phyloP scores from a whole-genome alignment of 2,113 vertebrate species.

The Cebidichthys violaceus region DNA sequence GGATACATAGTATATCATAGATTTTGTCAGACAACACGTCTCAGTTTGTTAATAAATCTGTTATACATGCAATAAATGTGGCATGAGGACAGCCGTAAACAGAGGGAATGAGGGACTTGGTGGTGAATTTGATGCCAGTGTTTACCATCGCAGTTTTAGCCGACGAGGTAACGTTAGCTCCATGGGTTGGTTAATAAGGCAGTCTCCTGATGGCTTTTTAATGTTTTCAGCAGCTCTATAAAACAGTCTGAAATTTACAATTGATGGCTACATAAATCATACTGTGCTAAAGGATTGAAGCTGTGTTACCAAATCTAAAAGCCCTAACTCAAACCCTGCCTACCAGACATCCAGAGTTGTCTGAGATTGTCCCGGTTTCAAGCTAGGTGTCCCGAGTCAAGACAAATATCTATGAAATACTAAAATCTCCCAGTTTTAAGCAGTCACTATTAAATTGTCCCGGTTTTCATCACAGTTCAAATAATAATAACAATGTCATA shows the following conservation, averaged over 20 bases:
- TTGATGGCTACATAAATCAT: not conserved
- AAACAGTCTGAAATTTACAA: not conserved
- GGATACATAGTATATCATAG: not conserved
- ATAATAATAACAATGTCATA: no score
- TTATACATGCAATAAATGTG: not conserved
- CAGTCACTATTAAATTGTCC: no score
- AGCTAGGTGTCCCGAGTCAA: no score
- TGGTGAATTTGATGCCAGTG: not conserved
- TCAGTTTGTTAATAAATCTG: conserved; percentile 3
- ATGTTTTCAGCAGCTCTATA: not conserved
- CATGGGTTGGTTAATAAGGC: not conserved
- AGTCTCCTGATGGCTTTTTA: not conserved
- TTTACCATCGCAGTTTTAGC: not conserved
- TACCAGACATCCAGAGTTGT: no score
- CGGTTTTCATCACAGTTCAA: no score
- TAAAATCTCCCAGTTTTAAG: no score
- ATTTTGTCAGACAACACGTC: not conserved
- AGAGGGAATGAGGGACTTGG: not conserved
- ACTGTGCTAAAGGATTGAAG: not conserved
- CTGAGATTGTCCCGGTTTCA: no score
- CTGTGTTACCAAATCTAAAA: not conserved
- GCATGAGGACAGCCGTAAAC: not conserved
- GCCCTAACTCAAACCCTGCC: no score
- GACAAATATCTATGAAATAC: no score
- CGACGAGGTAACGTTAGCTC: not conserved